Percentiles rank a stretch among this genome's conserved stretches.
phyloP scores from a whole-genome alignment of 2,113 vertebrate species.

The Sciurus niger region DNA sequence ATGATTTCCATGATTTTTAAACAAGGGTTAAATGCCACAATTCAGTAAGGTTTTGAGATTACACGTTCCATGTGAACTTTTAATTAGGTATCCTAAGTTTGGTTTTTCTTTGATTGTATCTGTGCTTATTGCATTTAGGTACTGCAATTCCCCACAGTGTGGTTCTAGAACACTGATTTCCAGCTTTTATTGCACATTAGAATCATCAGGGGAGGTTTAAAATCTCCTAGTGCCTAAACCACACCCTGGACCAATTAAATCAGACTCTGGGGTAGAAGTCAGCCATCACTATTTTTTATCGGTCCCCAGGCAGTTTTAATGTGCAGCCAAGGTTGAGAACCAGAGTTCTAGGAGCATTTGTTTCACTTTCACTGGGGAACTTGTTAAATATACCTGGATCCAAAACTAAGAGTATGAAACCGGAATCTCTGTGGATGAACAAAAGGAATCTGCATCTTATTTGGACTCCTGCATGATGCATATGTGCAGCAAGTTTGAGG shows the following conservation, averaged over 20 bases:
- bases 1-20: neutral
- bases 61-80: neutral
- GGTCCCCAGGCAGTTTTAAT: neutral
- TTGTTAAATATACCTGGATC: neutral
- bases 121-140: neutral
- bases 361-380: neutral
- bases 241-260: constrained; percentile 60
- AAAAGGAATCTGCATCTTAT: neutral
- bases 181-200: constrained; percentile 58
- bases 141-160: neutral
- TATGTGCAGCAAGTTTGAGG: neutral
- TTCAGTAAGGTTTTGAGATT: neutral
- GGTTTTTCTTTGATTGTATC: constrained; percentile 39
- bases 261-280: neutral
- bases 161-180: constrained; percentile 67
- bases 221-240: constrained; percentile 40
- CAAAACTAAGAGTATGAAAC: neutral
- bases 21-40: neutral
- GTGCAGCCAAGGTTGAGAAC: constrained; percentile 17
- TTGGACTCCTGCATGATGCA: neutral
- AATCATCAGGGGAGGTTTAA: constrained; percentile 52
- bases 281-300: constrained; percentile 7
- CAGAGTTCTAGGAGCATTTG: neutral
- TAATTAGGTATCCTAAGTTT: neutral
- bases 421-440: neutral